Conservation (phyloP, 2,797 vertebrate species). For the Astyanax mexicanus region DNA sequence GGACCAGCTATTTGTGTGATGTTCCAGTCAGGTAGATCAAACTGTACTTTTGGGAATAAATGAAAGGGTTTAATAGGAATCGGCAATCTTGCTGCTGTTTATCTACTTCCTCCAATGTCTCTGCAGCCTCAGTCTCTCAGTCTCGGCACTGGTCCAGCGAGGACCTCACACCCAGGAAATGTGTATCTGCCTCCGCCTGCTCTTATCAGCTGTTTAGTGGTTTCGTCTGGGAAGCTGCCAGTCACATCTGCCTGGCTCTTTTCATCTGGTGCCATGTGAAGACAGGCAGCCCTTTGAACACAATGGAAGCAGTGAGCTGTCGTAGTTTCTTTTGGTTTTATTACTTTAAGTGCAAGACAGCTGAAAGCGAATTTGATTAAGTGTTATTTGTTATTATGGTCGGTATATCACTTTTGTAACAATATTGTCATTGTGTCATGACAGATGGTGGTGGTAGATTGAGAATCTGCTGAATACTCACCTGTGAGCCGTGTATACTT, state of each 20-base stretch:
- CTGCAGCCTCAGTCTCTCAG: slow-evolving; percentile 55
- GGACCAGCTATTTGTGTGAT: no score
- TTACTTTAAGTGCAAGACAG: slow-evolving; percentile 17
- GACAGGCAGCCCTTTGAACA: slow-evolving; percentile 54
- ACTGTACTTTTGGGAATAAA: not conserved
- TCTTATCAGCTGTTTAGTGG: slow-evolving; percentile 52
- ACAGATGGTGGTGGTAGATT: not conserved
- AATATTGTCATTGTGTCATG: slow-evolving; percentile 23
- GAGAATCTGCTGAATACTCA: not conserved
- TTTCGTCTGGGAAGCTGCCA: slow-evolving; percentile 60
- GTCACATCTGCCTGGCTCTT: slow-evolving; percentile 43
- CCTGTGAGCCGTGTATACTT: slow-evolving; percentile 1
- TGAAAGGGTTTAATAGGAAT: not conserved
- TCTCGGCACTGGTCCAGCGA: slow-evolving; percentile 59
- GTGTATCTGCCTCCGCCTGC: slow-evolving; percentile 42
- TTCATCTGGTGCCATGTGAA: slow-evolving; percentile 54
- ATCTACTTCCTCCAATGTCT: slow-evolving; percentile 47
- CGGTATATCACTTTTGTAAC: slow-evolving; percentile 18
- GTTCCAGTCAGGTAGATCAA: no score
- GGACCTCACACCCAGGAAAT: slow-evolving; percentile 62
- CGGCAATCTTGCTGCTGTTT: slow-evolving; percentile 54
- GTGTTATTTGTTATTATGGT: slow-evolving; percentile 18
- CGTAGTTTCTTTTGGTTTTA: slow-evolving; percentile 19
- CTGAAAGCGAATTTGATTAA: slow-evolving; percentile 13
- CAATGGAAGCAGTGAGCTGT: slow-evolving; percentile 40